A percentile compares a stretch with the other conserved stretches of the same genome.
Evolutionary conservation across 2,888 invertebrate species (phyloP).

Genomic region (Polydrusus tereticollis): DNA sequence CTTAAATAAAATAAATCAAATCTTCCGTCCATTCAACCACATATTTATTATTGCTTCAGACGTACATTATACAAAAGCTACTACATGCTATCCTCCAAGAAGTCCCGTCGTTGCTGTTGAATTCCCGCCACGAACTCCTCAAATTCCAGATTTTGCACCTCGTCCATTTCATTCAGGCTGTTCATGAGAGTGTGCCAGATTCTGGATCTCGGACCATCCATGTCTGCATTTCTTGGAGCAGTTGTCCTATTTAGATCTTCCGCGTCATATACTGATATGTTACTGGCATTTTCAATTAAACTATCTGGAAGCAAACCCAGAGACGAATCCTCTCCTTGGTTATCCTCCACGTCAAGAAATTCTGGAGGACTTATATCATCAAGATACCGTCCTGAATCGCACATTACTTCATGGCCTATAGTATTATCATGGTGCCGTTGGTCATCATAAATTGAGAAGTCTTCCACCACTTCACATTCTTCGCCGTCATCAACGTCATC

Average conservation of each 20-base stretch:
- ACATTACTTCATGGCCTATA: not conserved
- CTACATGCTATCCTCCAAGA: not conserved
- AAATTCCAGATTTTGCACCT: constrained; percentile 24
- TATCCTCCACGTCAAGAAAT: not conserved
- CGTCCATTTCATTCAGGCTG: constrained; percentile 28
- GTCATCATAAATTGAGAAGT: not conserved
- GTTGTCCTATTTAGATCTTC: constrained; percentile 40
- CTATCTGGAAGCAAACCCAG: not conserved
- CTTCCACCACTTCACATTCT: not conserved
- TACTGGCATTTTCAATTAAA: constrained; percentile 13
- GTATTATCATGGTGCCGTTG: too few relatives aligned
- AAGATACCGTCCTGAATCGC: not conserved
- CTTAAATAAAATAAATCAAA: too few relatives aligned
- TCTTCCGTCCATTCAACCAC: too few relatives aligned
- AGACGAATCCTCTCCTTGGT: not conserved
- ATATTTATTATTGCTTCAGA: too few relatives aligned
- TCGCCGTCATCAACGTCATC: not conserved
- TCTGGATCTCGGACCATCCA: constrained; percentile 28
- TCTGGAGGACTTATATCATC: not conserved
- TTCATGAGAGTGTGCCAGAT: constrained; percentile 29
- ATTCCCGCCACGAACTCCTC: constrained; percentile 20
- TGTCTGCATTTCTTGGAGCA: constrained; percentile 34
- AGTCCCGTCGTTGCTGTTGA: constrained; percentile 31
- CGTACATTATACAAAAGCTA: too few relatives aligned
- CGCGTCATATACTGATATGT: constrained; percentile 40